Percentiles rank a stretch among this genome's conserved stretches.
These are phyloP conservation scores for Limosa lapponica DNA, from an alignment of 2,797 vertebrate species.

Conservation along the genomic window DNA sequence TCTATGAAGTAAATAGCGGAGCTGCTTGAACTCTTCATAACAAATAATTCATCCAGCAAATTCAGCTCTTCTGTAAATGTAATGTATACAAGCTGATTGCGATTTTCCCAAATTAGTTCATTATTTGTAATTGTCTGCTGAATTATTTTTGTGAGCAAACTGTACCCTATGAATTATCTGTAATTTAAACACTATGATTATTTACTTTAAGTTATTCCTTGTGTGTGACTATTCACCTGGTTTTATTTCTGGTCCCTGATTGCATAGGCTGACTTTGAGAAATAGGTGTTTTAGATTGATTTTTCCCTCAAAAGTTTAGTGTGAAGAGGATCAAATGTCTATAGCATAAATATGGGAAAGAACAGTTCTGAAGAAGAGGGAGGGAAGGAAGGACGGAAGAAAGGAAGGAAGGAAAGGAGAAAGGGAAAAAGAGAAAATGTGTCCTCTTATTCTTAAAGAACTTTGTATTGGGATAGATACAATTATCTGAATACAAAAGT, in stretches of 20 bases:
- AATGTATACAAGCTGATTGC: constrained; percentile 1
- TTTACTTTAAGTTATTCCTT: constrained; percentile 46
- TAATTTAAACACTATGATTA: constrained; percentile 48
- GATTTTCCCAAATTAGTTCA: constrained; percentile 58
- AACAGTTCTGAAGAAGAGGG: not conserved
- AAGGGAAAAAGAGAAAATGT: not conserved
- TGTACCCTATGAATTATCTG: constrained; percentile 35
- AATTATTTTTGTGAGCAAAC: constrained; percentile 64
- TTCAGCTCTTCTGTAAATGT: constrained; percentile 51
- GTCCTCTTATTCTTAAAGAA: not conserved
- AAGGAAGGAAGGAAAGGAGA: too few species aligned
- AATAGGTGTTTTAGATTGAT: not conserved
- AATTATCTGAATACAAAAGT: not conserved
- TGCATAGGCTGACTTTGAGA: not conserved
- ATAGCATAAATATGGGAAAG: not conserved
- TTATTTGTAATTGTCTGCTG: constrained; percentile 67
- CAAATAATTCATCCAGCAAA: constrained; percentile 53
- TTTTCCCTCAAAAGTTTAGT: not conserved
- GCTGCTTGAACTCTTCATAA: constrained; percentile 34
- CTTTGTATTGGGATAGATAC: not conserved
- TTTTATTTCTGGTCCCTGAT: not conserved
- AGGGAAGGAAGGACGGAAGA: too few species aligned
- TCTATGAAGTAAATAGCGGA: constrained; percentile 50
- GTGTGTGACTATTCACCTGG: constrained; percentile 6
- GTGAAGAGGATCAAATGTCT: not conserved